Conservation (phyloP, 2,888 invertebrate species). For the Ditylenchus weischeri region DNA sequence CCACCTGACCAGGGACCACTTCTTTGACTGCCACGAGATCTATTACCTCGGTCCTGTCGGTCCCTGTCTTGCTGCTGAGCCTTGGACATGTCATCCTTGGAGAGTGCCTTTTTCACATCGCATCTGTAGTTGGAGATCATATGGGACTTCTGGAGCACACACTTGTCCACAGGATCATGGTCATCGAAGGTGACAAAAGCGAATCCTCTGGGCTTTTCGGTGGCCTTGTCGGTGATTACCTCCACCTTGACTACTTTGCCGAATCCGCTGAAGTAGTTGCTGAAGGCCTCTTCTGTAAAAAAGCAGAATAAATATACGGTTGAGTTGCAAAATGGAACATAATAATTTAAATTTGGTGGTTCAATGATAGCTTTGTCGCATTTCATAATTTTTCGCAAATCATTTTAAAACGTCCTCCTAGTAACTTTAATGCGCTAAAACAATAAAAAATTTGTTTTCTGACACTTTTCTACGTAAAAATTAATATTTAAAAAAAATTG, state of each 20-base stretch:
- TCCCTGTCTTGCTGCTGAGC: constrained; percentile 43
- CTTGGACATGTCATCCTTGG: constrained; percentile 55
- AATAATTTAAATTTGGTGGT: too few relatives aligned
- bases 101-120: constrained; percentile 58
- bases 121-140: constrained; percentile 54
- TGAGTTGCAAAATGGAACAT: too few relatives aligned
- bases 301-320: too few relatives aligned
- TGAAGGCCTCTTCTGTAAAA: constrained; percentile 46
- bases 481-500: too few relatives aligned
- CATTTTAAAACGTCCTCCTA: too few relatives aligned
- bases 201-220: constrained; percentile 58
- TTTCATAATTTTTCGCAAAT: too few relatives aligned
- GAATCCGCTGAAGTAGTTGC: constrained; percentile 53
- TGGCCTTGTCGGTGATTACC: constrained; percentile 56
- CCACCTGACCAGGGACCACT: constrained; percentile 8
- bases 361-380: too few relatives aligned
- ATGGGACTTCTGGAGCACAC: constrained; percentile 43
- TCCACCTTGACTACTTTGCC: constrained; percentile 54
- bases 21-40: constrained; percentile 34
- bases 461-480: too few relatives aligned
- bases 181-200: constrained; percentile 59
- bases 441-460: too few relatives aligned
- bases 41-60: constrained; percentile 33
- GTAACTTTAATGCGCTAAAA: too few relatives aligned
- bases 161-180: constrained; percentile 59